Evolutionary conservation across 2,888 invertebrate species (phyloP).

Genomic region (Ernsta delagoae): DNA sequence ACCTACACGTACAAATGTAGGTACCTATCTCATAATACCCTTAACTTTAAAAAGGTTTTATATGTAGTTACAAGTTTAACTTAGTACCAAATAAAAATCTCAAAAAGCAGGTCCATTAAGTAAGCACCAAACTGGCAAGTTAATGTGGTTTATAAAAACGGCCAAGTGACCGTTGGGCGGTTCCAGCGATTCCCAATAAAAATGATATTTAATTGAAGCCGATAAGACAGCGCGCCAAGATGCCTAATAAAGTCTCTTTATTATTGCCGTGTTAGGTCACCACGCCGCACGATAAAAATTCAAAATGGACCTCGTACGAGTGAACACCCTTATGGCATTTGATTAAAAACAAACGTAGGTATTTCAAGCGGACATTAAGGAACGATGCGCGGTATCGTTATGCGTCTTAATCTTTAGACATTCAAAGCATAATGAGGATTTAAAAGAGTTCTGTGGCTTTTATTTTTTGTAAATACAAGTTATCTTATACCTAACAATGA

Average conservation of each 20-base stretch:
- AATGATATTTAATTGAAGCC: conserved; percentile 79
- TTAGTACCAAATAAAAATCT: conserved; percentile 34
- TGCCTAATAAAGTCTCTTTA: conserved; percentile 80
- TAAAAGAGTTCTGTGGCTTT: conserved; percentile 7
- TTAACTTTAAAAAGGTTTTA: neutral
- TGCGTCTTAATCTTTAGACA: conserved; percentile 25
- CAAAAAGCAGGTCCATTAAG: conserved; percentile 27
- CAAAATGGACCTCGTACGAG: conserved; percentile 31
- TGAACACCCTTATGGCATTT: conserved; percentile 31
- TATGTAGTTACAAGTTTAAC: conserved; percentile 11
- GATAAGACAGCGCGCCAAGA: conserved; percentile 77
- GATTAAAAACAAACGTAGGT: conserved; percentile 22
- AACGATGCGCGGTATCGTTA: neutral
- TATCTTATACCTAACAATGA: conserved; percentile 3
- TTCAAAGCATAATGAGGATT: conserved; percentile 10
- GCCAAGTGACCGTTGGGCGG: conserved; percentile 66
- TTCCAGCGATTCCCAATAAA: conserved; percentile 76
- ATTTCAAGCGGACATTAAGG: conserved; percentile 11
- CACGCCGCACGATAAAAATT: conserved; percentile 64
- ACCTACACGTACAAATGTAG: no score
- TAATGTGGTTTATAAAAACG: conserved; percentile 50
- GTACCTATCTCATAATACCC: neutral
- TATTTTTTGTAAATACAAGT: neutral
- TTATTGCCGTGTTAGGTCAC: conserved; percentile 77
- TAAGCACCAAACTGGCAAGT: conserved; percentile 29